Conservation (phyloP, 1,140 invertebrate genomes). For the Trichonephila inaurata region DNA sequence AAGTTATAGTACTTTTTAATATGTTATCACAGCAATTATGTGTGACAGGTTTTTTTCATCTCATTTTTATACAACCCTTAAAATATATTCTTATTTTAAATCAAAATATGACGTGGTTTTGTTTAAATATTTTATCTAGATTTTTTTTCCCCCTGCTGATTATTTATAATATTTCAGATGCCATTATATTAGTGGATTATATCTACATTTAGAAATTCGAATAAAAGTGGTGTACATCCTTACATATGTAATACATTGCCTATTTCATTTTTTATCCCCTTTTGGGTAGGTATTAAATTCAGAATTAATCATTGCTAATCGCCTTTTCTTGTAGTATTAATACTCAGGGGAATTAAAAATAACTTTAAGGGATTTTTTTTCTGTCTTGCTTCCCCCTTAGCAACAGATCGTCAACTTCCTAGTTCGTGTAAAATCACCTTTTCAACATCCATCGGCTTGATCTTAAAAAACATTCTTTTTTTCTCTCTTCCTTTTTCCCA, state of each 20-base stretch:
- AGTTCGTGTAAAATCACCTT: conserved; percentile 14
- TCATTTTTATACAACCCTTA: no score
- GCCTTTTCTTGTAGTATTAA: background rate
- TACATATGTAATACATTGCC: background rate
- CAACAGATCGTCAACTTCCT: conserved; percentile 4
- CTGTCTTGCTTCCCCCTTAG: background rate
- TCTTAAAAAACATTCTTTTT: background rate
- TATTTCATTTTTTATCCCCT: background rate
- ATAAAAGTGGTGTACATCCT: background rate
- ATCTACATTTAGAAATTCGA: background rate
- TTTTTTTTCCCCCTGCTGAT: background rate
- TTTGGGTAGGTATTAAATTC: background rate
- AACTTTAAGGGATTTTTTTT: background rate
- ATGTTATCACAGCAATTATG: no score
- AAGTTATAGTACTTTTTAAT: no score
- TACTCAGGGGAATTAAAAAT: background rate
- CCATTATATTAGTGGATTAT: background rate
- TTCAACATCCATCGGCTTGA: background rate
- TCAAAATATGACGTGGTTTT: no score
- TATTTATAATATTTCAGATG: background rate
- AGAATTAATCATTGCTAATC: background rate
- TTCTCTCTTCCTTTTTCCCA: background rate
- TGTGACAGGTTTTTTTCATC: no score
- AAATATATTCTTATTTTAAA: no score
- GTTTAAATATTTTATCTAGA: no score